Base-by-base conservation (phyloP, 2,113 vertebrate genomes). In the Malurus alboscapulatus region DNA sequence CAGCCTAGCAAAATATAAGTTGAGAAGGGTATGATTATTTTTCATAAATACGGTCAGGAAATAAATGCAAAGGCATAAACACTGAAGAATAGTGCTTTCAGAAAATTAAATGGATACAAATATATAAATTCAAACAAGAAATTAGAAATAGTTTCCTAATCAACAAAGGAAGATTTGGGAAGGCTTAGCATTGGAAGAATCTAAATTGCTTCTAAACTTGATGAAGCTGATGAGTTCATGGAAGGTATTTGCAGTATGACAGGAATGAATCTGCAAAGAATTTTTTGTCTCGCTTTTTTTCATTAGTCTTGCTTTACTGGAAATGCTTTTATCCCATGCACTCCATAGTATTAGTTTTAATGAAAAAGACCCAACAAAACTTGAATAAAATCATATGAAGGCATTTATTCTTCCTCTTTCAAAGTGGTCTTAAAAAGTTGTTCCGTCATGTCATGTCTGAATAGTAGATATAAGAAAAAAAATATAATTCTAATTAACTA, bases 1-100 rank as follows among this genome's bases (percentile, higher is more conserved):
- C 78, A 87, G 58, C 50, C 48, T 72, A 72, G 62, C 18, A 87
- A 89, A 89, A 94, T 91, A 94, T 34, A 92, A 89, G 45, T 72
- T 84, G 73, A 89, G 81, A 72, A 50, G 50, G 18, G 10, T 57
- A 82, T 65, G 84, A 94, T 82, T 95, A 89, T 82, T 95, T 94
- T 84, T 82, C 57, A 79, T 84, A 89, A 94, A 84, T 94, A 50
- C 30, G 38, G 79, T 54, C 50, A 76, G 50, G 54, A 95, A 92
- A 89, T 75, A 93, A 84, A 72, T 55, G 30, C 19, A 82, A 72
- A 78, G 10, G 15, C 53, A 91, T 81, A 89, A 92, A 82, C 82
- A 84, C 24, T 63, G 53, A 91, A n/a, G 27, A 34, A 82, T 6
- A 61, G 17, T 75, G 19, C 44, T 84, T 89, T 17, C 18, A 75